Base-by-base conservation (phyloP, 2,113 vertebrate genomes). In the Quiscalus mexicanus region DNA sequence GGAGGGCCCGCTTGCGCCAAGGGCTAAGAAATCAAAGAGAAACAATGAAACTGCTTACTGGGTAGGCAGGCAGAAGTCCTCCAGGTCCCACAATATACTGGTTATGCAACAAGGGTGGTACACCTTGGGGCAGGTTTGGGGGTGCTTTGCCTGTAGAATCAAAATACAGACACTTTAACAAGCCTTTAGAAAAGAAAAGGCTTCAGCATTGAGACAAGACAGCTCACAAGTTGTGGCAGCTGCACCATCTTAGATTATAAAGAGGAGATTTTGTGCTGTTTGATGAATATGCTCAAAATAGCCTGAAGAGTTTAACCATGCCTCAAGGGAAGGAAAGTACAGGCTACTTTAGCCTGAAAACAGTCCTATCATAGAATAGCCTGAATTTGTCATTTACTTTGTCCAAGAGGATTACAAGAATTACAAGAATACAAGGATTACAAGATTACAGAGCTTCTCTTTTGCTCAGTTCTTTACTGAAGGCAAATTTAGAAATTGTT, bases 31-130 rank as follows among this genome's bases (percentile, higher is more conserved):
- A 58, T 42, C 25, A 77, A 75, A 15, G 58, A 94, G 39, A 52
- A 89, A 95, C 59, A 94, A 93, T 79, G 59, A 50, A 52, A 80
- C 18, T n/a, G 70, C 98, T 99, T 98, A 99, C 99, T 97, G 99
- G 99, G 96, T 99, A 99, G 93, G 99, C 99, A 90, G 99, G 99
- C 80, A 99, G 98, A 90, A 99, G 98, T 93, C 99, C 99, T 96
- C 99, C 99, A 21, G 99, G 99, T 96, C 99, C 99, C 98, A 99
- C 98, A 97, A 99, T 99, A 97, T 99, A 99, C 98, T 99, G 99
- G 98, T 99, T 99, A 97, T 99, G 99, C 96, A 99, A 98, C 91
- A 99, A 97, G 63, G 99, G 99, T 11, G 99, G 99, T 58, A 99
- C 98, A 88, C 99, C 99, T 95, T 99, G 99, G 69, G 99, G 99